Base-by-base conservation (phyloP, 2,888 invertebrate species). In the Drosophila limbata region DNA sequence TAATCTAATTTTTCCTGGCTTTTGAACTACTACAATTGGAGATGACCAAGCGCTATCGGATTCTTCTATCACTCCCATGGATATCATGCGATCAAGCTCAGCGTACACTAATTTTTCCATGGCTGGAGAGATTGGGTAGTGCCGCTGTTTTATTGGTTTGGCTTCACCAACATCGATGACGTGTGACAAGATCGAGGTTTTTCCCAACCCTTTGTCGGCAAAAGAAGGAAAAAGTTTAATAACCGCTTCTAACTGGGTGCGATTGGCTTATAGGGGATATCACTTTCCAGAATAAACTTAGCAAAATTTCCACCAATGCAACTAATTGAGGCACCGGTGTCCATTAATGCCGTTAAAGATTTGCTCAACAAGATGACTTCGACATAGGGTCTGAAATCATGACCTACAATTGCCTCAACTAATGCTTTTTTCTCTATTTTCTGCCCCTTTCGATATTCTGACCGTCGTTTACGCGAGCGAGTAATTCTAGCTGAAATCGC, bases 201-300 rank as follows among this genome's bases (percentile, higher is more conserved):
- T 35, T 1, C 60, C 61, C 28, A 66, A 19, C 6, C 53, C 60
- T 3, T 42, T 50, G 5, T 44, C 25, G 3, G 47, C 31, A 42
- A 62, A 67, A 0, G 55, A 51, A 4, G 67, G 67, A 25, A 67
- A 51, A 5, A 17, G 2, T 19, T 42, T 6, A 10, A 61, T 61
- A 5, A 33, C 21, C 13, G 39, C 39, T 13, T 42, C 1, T 9
- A 56, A 19, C 13, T 25, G 21, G 4, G 25, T 11, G 4, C 13
- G 3, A 44, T 21, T 5, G 13, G 4, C 21, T 44, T 44, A 9
- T 4, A 44, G 10, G 37, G 40, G 2, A 40, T n/a, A 11, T 21
- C 13, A 5, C 10, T 28, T n/a, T 25, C 28, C 6, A 28, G n/a
- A 4, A 44, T 21, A 17, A 44, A 44, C 11, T 44, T 44, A 11